Base-by-base conservation (phyloP, 2,113 vertebrate genomes). In the Callipepla squamata region DNA sequence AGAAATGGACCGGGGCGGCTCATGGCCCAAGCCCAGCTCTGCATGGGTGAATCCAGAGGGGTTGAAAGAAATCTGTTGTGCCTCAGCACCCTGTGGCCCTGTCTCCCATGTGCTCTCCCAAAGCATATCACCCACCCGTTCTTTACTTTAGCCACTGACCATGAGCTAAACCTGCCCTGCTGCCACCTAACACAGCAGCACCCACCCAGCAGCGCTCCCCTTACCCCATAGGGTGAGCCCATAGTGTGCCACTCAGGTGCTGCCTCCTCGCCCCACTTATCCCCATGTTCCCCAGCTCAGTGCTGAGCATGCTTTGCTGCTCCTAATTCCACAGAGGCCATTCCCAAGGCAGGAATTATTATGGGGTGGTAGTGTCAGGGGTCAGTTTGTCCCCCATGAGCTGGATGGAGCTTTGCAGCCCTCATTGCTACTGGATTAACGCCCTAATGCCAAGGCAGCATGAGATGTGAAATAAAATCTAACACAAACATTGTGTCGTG, bases 401-500 rank as follows among this genome's bases (percentile, higher is more conserved):
- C 80, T 1, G 3, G 55, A 23, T 48, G 70, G 38, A 48, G 70
- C 30, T 66, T 28, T 38, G 48, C 78, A 78, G 77, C 48, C 45
- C 30, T 6, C 5, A 2, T 15, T 1, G 47, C 38, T 66, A 8
- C 59, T 3, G 26, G 78, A 76, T 58, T 48, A 48, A 53, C 1
- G 19, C 42, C 36, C 80, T 92, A 89, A 92, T 0, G 0, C 66
- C 74, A 18, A 2, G 0, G 7, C 59, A 40, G 79, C 68, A 25
- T 1, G 19, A 58, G 57, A 15, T 5, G 16, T 67, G 51, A 34
- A 96, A 92, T 96, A 93, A 94, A 96, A 47, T 80, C 53, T 67
- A 87, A 78, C 4, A 10, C 68, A 40, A 83, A 10, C 2, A 5
- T 67, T 34, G 8, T 26, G 34, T 7, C n/a, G 17, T 6, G 13